Conservation (phyloP, 1,140 invertebrate species). For the Telenomus remus region DNA sequence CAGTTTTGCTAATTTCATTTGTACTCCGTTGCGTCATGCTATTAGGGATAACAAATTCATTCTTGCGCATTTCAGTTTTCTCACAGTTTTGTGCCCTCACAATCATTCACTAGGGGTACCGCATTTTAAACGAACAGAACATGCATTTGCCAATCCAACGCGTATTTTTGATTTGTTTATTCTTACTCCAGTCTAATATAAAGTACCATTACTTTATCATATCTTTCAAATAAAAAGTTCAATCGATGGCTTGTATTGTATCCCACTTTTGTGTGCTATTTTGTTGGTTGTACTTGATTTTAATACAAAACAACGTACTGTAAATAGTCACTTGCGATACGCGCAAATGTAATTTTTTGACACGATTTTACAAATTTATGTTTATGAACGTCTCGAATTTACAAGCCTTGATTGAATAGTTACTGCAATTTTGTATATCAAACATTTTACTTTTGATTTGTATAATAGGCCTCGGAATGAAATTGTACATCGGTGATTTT, state of each 20-base stretch:
- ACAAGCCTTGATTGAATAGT: too few relatives aligned
- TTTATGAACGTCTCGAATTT: too few relatives aligned
- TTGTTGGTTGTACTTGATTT: constrained; percentile 24
- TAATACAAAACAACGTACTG: constrained; percentile 36
- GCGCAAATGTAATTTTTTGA: constrained; percentile 28
- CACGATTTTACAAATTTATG: neutral
- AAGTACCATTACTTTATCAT: constrained; percentile 37
- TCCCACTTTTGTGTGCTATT: constrained; percentile 27
- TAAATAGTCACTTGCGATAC: constrained; percentile 37
- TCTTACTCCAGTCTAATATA: constrained; percentile 13
- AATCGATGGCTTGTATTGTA: constrained; percentile 3
- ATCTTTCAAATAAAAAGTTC: constrained; percentile 3
- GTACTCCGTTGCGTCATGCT: constrained; percentile 36
- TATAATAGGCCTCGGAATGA: too few relatives aligned
- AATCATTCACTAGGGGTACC: constrained; percentile 41
- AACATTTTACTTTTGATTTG: too few relatives aligned
- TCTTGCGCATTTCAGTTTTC: constrained; percentile 44
- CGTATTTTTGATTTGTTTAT: constrained; percentile 22
- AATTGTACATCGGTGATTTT: too few relatives aligned
- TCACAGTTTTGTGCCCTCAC: constrained; percentile 28
- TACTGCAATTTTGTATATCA: too few relatives aligned
- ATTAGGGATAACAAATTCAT: constrained; percentile 31
- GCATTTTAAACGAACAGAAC: constrained; percentile 45
- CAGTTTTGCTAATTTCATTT: constrained; percentile 44
- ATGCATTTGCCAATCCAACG: constrained; percentile 44